Percentiles rank a stretch among this genome's conserved stretches.
These are phyloP conservation scores for Nasonia giraulti DNA, from an alignment of 1,140 invertebrate species.

Conservation along the genomic window DNA sequence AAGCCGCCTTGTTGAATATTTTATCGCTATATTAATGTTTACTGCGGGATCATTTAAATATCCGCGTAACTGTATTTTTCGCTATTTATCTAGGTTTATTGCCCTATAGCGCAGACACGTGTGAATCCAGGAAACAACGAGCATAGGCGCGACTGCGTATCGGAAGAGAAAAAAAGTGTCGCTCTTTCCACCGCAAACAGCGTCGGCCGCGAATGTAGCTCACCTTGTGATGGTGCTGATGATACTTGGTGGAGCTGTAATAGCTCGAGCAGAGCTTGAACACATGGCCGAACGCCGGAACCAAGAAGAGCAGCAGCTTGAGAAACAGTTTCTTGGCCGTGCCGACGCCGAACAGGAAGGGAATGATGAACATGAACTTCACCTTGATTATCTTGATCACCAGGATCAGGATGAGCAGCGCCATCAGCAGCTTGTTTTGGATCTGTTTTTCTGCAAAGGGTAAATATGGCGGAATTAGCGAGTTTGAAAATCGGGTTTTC, in stretches of 20 bases:
- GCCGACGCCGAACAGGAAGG: conserved; percentile 83
- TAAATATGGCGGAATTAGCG: neutral
- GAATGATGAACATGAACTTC: conserved; percentile 84
- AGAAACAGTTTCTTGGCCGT: conserved; percentile 88
- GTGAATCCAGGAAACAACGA: neutral
- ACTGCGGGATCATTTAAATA: neutral
- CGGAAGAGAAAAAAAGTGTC: neutral
- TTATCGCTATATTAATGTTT: neutral
- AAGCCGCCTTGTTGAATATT: neutral
- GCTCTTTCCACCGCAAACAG: neutral
- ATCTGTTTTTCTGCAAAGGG: conserved; percentile 82
- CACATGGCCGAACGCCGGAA: conserved; percentile 86
- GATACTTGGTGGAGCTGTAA: conserved; percentile 83
- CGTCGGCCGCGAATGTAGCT: neutral
- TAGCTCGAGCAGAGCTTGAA: conserved; percentile 90
- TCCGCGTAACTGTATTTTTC: conserved; percentile 24
- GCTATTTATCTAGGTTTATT: conserved; percentile 2
- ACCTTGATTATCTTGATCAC: conserved; percentile 87
- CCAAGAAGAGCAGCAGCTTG: conserved; percentile 86
- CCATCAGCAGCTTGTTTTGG: conserved; percentile 83
- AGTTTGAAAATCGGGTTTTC: neutral
- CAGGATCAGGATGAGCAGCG: conserved; percentile 82
- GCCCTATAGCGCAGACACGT: neutral
- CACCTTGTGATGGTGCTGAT: conserved; percentile 84
- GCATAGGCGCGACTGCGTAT: neutral